Evolutionary conservation across 2,888 invertebrate genomes (phyloP).

Genomic region (Aleiodes leptofemur): DNA sequence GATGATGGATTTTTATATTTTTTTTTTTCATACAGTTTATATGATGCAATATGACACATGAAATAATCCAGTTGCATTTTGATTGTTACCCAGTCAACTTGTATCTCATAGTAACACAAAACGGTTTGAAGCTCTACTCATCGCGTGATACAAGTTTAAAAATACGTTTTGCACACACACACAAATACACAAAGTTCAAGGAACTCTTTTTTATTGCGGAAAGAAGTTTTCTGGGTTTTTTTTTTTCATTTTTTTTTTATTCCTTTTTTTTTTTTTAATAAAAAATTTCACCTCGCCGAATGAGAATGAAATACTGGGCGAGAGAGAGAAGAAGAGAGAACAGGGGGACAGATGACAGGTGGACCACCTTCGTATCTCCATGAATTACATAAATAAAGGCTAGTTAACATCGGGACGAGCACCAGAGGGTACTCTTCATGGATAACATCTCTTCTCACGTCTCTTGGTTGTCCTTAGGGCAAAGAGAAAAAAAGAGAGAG

Average conservation of each 20-base stretch:
- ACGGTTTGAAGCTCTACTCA: not conserved
- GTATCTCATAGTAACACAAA: not conserved
- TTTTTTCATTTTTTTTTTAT: not conserved
- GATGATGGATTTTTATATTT: not conserved
- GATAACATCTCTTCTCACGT: slow-evolving; percentile 59
- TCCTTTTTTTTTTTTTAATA: not conserved
- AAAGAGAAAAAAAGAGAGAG: slow-evolving; percentile 31
- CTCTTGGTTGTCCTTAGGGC: slow-evolving; percentile 39
- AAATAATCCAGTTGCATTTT: not conserved
- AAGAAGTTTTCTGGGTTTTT: not conserved
- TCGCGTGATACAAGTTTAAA: slow-evolving; percentile 1
- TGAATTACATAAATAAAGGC: slow-evolving; percentile 64
- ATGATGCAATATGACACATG: slow-evolving; percentile 10
- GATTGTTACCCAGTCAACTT: not conserved
- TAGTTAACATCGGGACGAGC: slow-evolving; percentile 56
- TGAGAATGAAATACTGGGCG: not conserved
- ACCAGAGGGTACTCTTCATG: slow-evolving; percentile 43
- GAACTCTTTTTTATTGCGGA: not conserved
- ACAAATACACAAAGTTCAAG: not conserved
- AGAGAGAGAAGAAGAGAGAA: not conserved
- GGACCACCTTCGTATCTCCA: slow-evolving; percentile 60
- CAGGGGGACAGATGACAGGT: slow-evolving; percentile 54
- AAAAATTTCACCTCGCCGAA: not conserved
- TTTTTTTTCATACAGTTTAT: not conserved
- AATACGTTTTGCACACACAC: not conserved